Evolutionary conservation across 2,113 vertebrate genomes (phyloP).

Genomic region (Semnopithecus entellus): DNA sequence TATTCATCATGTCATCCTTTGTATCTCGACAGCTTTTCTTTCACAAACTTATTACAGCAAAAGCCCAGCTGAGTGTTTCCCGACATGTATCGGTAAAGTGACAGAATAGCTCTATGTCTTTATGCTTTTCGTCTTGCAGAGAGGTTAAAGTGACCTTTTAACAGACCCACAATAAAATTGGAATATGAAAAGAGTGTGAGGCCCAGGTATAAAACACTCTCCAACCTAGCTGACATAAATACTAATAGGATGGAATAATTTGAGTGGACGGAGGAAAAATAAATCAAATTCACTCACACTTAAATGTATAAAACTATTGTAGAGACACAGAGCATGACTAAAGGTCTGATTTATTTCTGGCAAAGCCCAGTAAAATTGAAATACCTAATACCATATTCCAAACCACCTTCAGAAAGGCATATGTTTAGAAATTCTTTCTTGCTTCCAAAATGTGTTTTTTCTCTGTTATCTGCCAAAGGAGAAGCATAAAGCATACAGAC

Average conservation of each 20-base stretch:
- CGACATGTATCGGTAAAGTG: background rate
- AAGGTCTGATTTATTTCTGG: constrained; percentile 61
- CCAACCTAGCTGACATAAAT: constrained; percentile 57
- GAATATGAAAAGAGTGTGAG: constrained; percentile 26
- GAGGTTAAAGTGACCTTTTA: constrained; percentile 72
- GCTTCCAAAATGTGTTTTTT: background rate
- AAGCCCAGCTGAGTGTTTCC: constrained; percentile 31
- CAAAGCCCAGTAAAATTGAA: constrained; percentile 49
- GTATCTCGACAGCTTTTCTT: constrained; percentile 53
- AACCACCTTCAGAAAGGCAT: constrained; percentile 37
- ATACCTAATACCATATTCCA: constrained; percentile 42
- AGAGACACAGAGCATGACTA: constrained; percentile 55
- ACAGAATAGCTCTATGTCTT: constrained; percentile 40
- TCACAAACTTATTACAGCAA: background rate
- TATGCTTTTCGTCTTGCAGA: constrained; percentile 43
- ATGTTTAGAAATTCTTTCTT: constrained; percentile 16
- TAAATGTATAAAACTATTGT: constrained; percentile 62
- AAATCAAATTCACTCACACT: constrained; percentile 62
- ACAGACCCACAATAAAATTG: constrained; percentile 56
- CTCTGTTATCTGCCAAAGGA: background rate
- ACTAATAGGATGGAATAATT: constrained; percentile 67
- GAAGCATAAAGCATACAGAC: background rate
- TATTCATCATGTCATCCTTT: constrained; percentile 51
- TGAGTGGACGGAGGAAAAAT: constrained; percentile 57
- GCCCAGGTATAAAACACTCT: constrained; percentile 61